A percentile compares a stretch with the other conserved stretches of the same genome.
These are phyloP conservation scores for Brassicogethes aeneus DNA, from an alignment of 2,888 invertebrate genomes.

Conservation along the genomic window DNA sequence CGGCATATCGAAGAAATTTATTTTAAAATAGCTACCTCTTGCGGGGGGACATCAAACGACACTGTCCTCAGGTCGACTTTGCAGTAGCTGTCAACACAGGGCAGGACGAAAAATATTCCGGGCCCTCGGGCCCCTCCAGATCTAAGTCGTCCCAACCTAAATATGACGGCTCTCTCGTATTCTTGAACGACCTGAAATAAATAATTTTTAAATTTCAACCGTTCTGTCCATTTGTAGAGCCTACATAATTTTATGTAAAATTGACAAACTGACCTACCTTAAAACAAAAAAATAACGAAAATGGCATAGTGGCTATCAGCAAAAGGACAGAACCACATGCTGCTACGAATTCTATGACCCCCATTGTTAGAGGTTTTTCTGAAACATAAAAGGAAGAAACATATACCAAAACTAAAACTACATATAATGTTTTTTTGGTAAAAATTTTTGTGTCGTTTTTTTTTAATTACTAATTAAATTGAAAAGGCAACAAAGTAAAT, in stretches of 20 bases:
- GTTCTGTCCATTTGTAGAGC: too few species aligned
- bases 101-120: constrained; percentile 90
- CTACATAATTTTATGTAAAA: too few species aligned
- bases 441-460: too few species aligned
- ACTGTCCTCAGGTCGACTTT: constrained; percentile 90
- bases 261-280: too few species aligned
- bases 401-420: constrained; percentile 3
- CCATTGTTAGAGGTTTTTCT: constrained; percentile 58
- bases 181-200: constrained; percentile 65
- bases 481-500: too few species aligned
- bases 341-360: constrained; percentile 63
- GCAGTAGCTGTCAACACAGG: constrained; percentile 87
- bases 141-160: constrained; percentile 70
- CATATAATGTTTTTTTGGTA: too few species aligned
- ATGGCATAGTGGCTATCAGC: constrained; percentile 68
- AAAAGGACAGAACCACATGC: constrained; percentile 63
- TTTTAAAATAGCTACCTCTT: too few species aligned
- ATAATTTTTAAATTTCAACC: too few species aligned
- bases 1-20: too few species aligned
- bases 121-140: constrained; percentile 73
- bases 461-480: too few species aligned
- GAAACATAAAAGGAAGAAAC: constrained; percentile 29
- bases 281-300: constrained; percentile 77
- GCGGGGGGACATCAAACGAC: constrained; percentile 93
- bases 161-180: constrained; percentile 83